These are phyloP conservation scores for Egretta garzetta DNA, from an alignment of 2,113 vertebrate genomes.

Conservation along the genomic window DNA sequence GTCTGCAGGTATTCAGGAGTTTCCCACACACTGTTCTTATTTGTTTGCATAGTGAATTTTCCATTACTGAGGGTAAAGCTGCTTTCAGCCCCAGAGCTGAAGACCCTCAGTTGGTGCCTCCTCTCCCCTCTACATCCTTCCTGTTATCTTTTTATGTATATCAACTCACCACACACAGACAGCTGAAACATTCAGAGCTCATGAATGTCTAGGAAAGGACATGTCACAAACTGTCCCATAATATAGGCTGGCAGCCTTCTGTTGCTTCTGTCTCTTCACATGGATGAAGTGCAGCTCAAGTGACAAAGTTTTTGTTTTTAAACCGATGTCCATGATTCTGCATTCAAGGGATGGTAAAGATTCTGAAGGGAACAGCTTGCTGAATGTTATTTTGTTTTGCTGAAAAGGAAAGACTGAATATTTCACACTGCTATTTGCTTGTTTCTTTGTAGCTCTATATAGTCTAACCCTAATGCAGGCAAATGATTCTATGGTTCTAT, in stretches of 20 bases:
- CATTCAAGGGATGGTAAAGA: not conserved
- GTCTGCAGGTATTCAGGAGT: not conserved
- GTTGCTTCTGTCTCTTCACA: not conserved
- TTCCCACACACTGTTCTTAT: not conserved
- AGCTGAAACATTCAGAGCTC: not conserved
- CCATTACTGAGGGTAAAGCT: not conserved
- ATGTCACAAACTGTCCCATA: not conserved
- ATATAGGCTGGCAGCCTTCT: not conserved
- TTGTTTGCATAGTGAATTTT: not conserved
- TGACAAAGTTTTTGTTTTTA: not conserved
- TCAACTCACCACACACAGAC: not conserved
- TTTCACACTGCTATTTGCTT: not conserved
- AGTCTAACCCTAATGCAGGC: not conserved
- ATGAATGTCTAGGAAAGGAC: not conserved
- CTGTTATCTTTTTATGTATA: not conserved
- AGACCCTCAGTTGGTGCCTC: not conserved
- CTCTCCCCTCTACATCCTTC: not conserved
- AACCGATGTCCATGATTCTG: not conserved
- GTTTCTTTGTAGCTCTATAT: not conserved
- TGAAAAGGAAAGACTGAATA: not conserved
- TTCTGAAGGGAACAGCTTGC: not conserved
- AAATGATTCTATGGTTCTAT: too few relatives aligned
- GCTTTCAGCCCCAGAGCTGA: not conserved
- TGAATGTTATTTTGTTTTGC: not conserved
- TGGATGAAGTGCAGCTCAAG: not conserved